Evolutionary conservation across 2,113 vertebrate species (phyloP).

Genomic region (Datnioides undecimradiatus): DNA sequence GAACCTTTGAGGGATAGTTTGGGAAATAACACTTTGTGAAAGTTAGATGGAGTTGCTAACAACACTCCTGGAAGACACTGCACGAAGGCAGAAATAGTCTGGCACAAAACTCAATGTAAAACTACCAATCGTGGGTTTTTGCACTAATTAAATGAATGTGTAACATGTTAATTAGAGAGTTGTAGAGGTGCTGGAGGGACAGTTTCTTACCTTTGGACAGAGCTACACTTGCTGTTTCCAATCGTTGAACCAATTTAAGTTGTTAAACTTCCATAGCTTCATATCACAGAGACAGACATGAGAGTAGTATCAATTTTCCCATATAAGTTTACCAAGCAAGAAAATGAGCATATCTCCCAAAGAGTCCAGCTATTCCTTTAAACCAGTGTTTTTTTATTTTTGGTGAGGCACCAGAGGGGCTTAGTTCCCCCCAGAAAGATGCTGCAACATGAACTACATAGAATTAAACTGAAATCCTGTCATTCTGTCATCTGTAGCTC

Average conservation of each 20-base stretch:
- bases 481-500: neutral
- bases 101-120: neutral
- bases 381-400: neutral
- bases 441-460: neutral
- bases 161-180: neutral
- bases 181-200: neutral
- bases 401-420: neutral
- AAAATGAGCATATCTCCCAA: neutral
- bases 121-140: neutral
- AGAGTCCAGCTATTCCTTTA: neutral
- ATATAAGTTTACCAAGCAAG: neutral
- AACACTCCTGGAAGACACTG: neutral
- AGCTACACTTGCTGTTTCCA: neutral
- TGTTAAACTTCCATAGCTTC: no score
- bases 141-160: neutral
- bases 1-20: neutral
- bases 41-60: neutral
- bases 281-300: neutral
- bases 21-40: neutral
- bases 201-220: neutral
- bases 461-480: no score
- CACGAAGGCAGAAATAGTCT: neutral
- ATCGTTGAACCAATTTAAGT: neutral
- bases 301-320: neutral
- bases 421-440: no score